Conservation (phyloP, 37 sponge, comb jelly and placozoan genomes). For the Spongilla lacustris region DNA sequence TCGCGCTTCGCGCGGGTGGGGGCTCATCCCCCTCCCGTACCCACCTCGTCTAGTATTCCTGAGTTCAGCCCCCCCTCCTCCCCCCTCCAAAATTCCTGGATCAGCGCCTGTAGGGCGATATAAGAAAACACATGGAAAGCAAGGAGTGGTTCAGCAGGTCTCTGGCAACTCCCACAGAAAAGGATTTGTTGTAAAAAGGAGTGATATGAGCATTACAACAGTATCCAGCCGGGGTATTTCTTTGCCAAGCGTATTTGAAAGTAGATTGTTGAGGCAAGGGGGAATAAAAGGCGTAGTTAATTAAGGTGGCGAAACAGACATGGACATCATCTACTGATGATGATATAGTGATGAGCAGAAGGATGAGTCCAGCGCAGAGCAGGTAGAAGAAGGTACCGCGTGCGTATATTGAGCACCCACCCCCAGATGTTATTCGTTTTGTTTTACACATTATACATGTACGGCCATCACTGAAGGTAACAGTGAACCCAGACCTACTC, state of each 20-base stretch:
- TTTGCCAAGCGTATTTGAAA: neutral
- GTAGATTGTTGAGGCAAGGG: neutral
- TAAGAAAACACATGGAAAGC: neutral
- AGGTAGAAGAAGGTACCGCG: neutral
- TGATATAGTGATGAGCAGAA: neutral
- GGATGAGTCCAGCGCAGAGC: neutral
- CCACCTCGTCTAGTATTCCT: too few species aligned
- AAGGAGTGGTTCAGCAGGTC: conserved; percentile 1
- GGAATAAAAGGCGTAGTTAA: neutral
- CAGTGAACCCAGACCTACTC: conserved; percentile 1
- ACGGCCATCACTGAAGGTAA: neutral
- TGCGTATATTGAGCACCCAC: neutral
- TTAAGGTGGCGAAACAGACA: neutral
- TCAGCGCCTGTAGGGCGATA: neutral
- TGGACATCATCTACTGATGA: neutral
- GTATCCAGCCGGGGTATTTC: neutral
- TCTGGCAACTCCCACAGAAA: neutral
- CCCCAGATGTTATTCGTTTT: neutral
- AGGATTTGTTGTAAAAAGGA: neutral
- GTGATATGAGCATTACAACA: neutral
- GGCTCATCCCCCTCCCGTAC: too few species aligned
- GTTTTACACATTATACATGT: neutral
- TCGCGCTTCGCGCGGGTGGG: too few species aligned
- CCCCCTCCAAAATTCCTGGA: too few species aligned
- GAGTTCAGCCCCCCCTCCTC: too few species aligned